A percentile compares a stretch with the other conserved stretches of the same genome.
Evolutionary conservation across 2,888 invertebrate genomes (phyloP).

Genomic region (Pyralis farinalis): DNA sequence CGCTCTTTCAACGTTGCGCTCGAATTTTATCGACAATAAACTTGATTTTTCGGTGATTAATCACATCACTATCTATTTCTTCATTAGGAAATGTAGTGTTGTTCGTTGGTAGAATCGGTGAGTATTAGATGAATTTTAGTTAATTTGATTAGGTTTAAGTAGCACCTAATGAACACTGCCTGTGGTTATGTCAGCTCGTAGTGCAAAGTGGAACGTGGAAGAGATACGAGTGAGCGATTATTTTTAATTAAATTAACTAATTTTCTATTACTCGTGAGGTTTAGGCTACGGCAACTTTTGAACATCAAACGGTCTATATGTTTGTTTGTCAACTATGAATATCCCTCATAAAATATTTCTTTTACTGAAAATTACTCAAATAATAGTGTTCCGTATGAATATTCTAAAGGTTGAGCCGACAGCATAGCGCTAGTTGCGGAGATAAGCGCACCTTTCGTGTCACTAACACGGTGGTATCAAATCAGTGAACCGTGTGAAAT

Average conservation of each 20-base stretch:
- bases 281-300: too few relatives aligned
- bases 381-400: too few relatives aligned
- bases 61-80: slow-evolving; percentile 1
- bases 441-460: too few relatives aligned
- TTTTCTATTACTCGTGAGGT: too few relatives aligned
- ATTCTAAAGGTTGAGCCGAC: neutral
- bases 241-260: neutral
- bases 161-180: neutral
- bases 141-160: slow-evolving; percentile 4
- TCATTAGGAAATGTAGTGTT: slow-evolving; percentile 41
- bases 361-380: too few relatives aligned
- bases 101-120: slow-evolving; percentile 5
- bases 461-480: too few relatives aligned
- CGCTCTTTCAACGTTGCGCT: slow-evolving; percentile 26
- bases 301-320: too few relatives aligned
- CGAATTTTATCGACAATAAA: slow-evolving; percentile 13
- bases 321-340: too few relatives aligned
- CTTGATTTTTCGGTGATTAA: slow-evolving; percentile 10
- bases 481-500: too few relatives aligned
- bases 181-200: too few relatives aligned
- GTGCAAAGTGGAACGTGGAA: neutral
- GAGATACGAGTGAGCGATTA: neutral
- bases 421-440: too few relatives aligned
- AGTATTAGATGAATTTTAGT: slow-evolving; percentile 7
- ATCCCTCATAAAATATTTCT: too few relatives aligned